Evolutionary conservation across 2,888 invertebrate species (phyloP).

Genomic region (Acleris sparsana): DNA sequence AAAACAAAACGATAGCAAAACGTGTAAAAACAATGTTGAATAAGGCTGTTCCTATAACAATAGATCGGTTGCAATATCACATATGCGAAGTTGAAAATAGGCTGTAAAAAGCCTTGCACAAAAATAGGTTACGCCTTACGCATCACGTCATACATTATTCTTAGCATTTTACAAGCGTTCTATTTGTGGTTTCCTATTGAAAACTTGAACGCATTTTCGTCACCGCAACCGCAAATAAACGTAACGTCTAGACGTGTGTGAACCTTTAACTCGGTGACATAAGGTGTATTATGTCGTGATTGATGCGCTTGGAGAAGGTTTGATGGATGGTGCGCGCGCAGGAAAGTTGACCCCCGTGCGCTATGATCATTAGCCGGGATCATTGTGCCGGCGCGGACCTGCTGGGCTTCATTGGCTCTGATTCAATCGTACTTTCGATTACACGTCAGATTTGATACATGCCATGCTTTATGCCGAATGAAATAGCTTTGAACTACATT

Average conservation of each 20-base stretch:
- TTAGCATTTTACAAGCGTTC: background rate
- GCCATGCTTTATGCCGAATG: background rate
- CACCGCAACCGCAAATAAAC: constrained; percentile 17
- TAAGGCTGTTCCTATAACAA: no score
- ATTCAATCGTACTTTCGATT: constrained; percentile 15
- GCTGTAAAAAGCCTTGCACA: background rate
- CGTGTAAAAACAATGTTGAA: no score
- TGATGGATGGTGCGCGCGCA: constrained; percentile 17
- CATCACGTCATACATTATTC: background rate
- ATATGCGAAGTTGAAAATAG: no score
- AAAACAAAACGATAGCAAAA: background rate
- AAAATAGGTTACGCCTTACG: background rate
- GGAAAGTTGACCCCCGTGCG: constrained; percentile 24
- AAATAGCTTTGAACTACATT: background rate
- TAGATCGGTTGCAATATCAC: no score
- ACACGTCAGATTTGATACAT: background rate
- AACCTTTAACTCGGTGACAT: constrained; percentile 8
- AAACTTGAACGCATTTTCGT: constrained; percentile 4
- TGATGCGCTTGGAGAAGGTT: constrained; percentile 6
- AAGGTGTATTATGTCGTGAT: constrained; percentile 12
- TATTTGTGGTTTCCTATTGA: constrained; percentile 15
- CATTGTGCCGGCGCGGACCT: constrained; percentile 11
- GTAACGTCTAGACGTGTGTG: constrained; percentile 9
- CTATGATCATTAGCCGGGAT: constrained; percentile 17
- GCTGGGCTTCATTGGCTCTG: background rate